Conservation (phyloP, 2,113 vertebrate genomes). For the Corynorhinus townsendii region DNA sequence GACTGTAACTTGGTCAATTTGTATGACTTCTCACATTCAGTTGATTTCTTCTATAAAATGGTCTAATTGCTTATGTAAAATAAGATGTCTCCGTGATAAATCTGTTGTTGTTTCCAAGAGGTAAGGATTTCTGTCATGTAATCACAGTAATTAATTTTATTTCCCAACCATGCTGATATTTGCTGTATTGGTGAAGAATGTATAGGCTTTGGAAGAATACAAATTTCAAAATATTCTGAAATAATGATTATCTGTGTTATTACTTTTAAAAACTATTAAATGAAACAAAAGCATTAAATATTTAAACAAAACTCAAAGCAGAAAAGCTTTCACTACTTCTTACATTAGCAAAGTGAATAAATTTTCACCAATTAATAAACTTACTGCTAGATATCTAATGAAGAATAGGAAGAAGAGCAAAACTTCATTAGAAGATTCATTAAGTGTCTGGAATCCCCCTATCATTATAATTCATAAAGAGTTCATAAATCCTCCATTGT, state of each 20-base stretch:
- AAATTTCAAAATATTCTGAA: background rate
- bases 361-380: background rate
- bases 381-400: background rate
- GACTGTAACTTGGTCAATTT: background rate
- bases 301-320: background rate
- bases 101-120: constrained; percentile 9
- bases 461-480: background rate
- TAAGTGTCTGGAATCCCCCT: background rate
- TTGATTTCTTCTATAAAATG: background rate
- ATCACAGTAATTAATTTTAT: constrained; percentile 31
- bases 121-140: background rate
- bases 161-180: background rate
- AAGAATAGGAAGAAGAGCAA: background rate
- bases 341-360: background rate
- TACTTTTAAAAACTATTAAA: background rate
- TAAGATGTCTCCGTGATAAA: constrained; percentile 39
- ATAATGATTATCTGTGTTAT: background rate
- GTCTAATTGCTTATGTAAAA: constrained; percentile 40
- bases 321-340: background rate
- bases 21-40: background rate
- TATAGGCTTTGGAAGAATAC: background rate
- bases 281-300: background rate
- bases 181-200: background rate
- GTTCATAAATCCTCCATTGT: background rate
- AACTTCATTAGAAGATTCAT: background rate